phyloP scores from a whole-genome alignment of 2,113 vertebrate genomes.

The Lagenorhynchus albirostris region DNA sequence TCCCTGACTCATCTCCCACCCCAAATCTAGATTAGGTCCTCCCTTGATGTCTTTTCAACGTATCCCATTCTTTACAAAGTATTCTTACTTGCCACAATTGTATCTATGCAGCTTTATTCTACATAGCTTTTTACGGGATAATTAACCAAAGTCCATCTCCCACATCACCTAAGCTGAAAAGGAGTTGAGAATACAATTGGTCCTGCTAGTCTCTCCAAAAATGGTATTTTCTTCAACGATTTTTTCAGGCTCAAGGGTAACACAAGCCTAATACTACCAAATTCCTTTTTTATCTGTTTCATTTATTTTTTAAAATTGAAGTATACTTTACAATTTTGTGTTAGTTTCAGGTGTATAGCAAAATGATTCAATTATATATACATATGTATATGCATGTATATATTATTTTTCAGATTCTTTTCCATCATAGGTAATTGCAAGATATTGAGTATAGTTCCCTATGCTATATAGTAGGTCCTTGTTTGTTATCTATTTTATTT shows the following conservation, averaged over 20 bases:
- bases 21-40: neutral
- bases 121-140: neutral
- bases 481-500: too few species aligned
- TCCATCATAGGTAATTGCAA: too few species aligned
- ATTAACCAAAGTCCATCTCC: neutral
- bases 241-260: neutral
- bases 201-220: neutral
- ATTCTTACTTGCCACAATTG: neutral
- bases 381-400: too few species aligned
- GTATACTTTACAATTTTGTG: too few species aligned
- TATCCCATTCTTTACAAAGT: neutral
- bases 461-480: too few species aligned
- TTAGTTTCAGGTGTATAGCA: too few species aligned
- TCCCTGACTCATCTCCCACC: neutral
- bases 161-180: neutral
- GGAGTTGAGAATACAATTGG: neutral
- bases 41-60: neutral
- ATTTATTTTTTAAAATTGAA: too few species aligned
- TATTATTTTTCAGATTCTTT: too few species aligned
- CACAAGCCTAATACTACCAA: neutral
- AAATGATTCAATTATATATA: too few species aligned
- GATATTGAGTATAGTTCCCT: too few species aligned
- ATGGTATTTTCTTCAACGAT: neutral
- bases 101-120: neutral
- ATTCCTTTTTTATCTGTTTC: neutral